Base-by-base conservation (phyloP, 2,797 vertebrate genomes). In the Phrynocephalus vlangalii region DNA sequence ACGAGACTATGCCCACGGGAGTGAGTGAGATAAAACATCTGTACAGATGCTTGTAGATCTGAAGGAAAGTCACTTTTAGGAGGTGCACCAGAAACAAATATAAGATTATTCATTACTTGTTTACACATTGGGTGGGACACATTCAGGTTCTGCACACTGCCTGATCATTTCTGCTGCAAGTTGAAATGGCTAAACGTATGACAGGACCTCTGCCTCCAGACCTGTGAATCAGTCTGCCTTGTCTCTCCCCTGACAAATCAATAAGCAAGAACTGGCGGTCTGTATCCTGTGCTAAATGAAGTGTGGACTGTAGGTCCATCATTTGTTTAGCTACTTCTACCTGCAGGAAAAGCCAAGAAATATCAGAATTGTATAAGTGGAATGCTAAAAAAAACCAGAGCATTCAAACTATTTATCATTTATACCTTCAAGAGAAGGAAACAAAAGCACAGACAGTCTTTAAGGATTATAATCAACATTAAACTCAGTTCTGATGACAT, bases 351-450 rank as follows among this genome's bases (percentile, higher is more conserved):
- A 16, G 33, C 30, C 30, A 38, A 38, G 30, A n/a, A 72, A 10
- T 33, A 73, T 26, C 70, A 72, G 11, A 5, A 30, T 13, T 30
- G n/a, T 30, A 5, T 22, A 85, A 85, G 44, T 87, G 72, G 86
- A 93, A 87, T 44, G 38, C 48, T 91, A 66, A 76, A 67, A 68
- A 68, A 26, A 75, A 81, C 72, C 72, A 75, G 60, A 30, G 28
- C 15, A 33, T 24, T 86, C 67, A 73, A 91, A 84, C 89, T 1
- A 78, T 8, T 86, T 70, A 78, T 44, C 87, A 68, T 76, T 2
- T 71, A 50, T 52, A 38, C 38, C 52, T 75, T 88, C 63, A 75
- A 84, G n/a, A 82, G 26, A 70, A 13, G 26, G 26, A 48, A 0
- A 1, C 28, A 20, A 48, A 71, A 83, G 44, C 48, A 84, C 5